Evolutionary conservation across 1,140 invertebrate genomes (phyloP), one percentile per base, ranked within the genome.

Genomic region (Diploscapter pachys): DNA sequence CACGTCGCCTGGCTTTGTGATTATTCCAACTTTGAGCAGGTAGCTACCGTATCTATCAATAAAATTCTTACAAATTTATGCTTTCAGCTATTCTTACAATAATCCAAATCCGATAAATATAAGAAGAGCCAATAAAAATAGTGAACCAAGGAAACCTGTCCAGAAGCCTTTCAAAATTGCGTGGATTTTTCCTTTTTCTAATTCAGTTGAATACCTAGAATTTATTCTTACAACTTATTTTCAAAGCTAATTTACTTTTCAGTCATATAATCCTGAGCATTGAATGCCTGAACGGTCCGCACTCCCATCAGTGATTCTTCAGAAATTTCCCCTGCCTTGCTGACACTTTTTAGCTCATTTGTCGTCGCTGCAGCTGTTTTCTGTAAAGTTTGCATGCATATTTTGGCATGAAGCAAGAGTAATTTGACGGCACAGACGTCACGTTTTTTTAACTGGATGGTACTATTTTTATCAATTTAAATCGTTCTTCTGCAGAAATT

Each of bases 201-300:
- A 57, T 54, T 80, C 53, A 3, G 62, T 13, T 8, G 69, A 9
- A 63, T 81, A 81, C 48, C 80, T 80, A 13, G 0, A 68, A 9
- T 68, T 68, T 68, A 31, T 3, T 68, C 51, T 9, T 50, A 50
- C 56, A 51, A 53, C 3, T 50, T 61, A 6, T n/a, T 56, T 53
- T 8, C 51, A 2, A 9, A 2, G 6, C 56, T 55, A 8, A 68
- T n/a, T 8, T 6, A 68, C 66, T 54, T 56, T 50, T 81, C 59
- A 64, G 81, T 81, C 87, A 93, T 92, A 80, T 90, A 90, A n/a
- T 87, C 77, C 84, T 93, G 91, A 5, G 92, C 92, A 71, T 91
- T 91, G 81, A 93, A 93, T 0, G 92, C 91, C 49, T 91, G 89
- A 0, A 94, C 92, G 0, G 93, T 94, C 13, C 91, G 88, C 5